Base-by-base conservation (phyloP, 1,140 invertebrate genomes). In the Bombus polaris region DNA sequence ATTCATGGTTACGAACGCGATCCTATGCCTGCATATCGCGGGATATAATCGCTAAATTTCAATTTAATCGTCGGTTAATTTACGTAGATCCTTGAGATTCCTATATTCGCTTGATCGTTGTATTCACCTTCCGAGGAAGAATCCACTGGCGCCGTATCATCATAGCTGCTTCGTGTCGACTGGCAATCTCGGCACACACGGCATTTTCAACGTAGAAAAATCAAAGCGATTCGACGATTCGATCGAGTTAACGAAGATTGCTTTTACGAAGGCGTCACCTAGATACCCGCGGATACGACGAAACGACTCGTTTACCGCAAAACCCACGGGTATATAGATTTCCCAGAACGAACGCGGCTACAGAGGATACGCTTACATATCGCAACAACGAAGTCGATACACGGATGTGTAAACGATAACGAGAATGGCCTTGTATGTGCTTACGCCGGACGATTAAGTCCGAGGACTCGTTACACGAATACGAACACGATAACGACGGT, bases 381-480 rank as follows among this genome's bases (percentile, higher is more conserved):
- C 71, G 22, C 39, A 86, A 59, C 57, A 68, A 53, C 32, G 62
- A 85, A 72, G 73, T 83, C 86, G 87, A 89, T 90, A 92, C 79
- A 84, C 88, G 88, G 85, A 92, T 92, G 81, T 83, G 71, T 88
- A 87, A 79, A 85, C 87, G 88, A 91, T 92, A 92, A 92, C 89
- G 83, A 86, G 79, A 70, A 83, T 85, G 91, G 85, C 92, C 92
- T 92, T 91, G 89, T 70, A 70, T 86, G 80, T 89, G 90, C 89
- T 86, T 85, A 86, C 59, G 66, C 62, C 37, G 57, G 75, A 85
- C 88, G 90, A 92, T 92, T 92, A 93, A 93, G 91, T 91, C 87
- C 89, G 91, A 92, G 91, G 86, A 92, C 91, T 90, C 85, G 88
- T 86, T 86, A 90, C 68, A 87, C 83, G 87, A 59, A 91, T 91